Base-by-base conservation (phyloP, 2,888 invertebrate genomes). In the Pegoplata infirma region DNA sequence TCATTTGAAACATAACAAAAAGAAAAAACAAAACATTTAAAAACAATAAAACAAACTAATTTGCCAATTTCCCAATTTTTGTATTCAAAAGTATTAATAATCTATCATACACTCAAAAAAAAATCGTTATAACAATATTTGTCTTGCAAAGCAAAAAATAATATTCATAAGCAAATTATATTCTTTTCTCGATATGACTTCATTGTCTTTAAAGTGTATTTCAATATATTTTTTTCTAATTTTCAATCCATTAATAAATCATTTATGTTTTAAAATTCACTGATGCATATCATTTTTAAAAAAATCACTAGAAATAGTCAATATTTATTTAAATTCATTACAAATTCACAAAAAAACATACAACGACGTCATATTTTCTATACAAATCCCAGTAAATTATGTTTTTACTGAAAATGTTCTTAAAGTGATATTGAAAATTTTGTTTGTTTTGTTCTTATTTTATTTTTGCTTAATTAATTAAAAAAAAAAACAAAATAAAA, bases 391-490 rank as follows among this genome's bases (percentile, higher is more conserved):
- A 36, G 10, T 36, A 2, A 12, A 36, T 36, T 36, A 12, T 10
- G 12, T 36, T 36, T 36, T 12, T 8, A 28, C 12, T 5, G 12
- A n/a, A 40, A n/a, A 40, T 40, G 36, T 40, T 40, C 36, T 40
- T 40, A 40, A n/a, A n/a, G n/a, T n/a, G 3, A 40, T 40, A 40
- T 40, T 5, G 36, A 12, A 40, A 40, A 40, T 40, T n/a, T n/a
- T 40, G 25, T 25, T 25, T 1, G 36, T 40, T 40, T 40, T 2
- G 2, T 40, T 32, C 12, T 1, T 40, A 2, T 8, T 32, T n/a
- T n/a, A n/a, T 40, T 40, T 40, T 40, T 40, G 12, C 23, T 56
- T 21, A 56, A 56, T 40, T 55, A 32, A 55, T 53, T 28, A 12
- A 3, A 40, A 40, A 25, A n/a, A n/a, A n/a, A n/a, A n/a, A n/a